Conservation (phyloP, 2,888 invertebrate genomes). For the Acheta domesticus region DNA sequence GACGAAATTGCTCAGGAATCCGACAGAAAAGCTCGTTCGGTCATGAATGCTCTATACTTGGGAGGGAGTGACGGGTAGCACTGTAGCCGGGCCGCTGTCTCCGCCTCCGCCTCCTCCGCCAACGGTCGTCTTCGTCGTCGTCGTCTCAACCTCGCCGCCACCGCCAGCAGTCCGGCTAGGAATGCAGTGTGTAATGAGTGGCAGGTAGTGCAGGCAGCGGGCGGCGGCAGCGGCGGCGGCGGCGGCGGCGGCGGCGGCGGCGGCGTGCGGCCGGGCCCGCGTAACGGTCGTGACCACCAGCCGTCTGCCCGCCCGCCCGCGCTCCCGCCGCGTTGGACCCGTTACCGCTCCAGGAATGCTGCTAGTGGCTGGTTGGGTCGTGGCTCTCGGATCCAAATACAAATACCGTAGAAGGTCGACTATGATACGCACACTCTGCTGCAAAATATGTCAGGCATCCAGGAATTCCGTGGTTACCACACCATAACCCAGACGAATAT, state of each 20-base stretch:
- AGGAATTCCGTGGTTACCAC: too few relatives aligned
- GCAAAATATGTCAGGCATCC: too few relatives aligned
- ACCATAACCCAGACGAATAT: too few relatives aligned
- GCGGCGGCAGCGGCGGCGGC: conserved; percentile 3
- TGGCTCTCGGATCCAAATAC: conserved; percentile 18
- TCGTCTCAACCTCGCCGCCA: neutral
- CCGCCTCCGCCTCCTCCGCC: neutral
- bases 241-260: neutral
- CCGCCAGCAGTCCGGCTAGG: conserved; percentile 18
- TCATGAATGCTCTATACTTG: too few relatives aligned
- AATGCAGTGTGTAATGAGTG: conserved; percentile 18
- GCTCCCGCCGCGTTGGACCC: neutral
- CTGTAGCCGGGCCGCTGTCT: neutral
- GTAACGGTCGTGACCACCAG: conserved; percentile 6
- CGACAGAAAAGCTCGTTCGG: too few relatives aligned
- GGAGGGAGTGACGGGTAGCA: too few relatives aligned
- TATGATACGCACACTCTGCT: neutral
- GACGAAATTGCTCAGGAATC: too few relatives aligned
- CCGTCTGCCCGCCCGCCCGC: conserved; percentile 5
- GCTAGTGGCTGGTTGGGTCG: neutral
- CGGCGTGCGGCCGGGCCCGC: neutral
- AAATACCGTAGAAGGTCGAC: conserved; percentile 18
- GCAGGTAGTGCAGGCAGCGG: conserved; percentile 3
- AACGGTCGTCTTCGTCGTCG: neutral
- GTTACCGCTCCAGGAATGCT: conserved; percentile 10